These are phyloP conservation scores for Daboia siamensis DNA, from an alignment of 2,113 vertebrate genomes.

Conservation along the genomic window DNA sequence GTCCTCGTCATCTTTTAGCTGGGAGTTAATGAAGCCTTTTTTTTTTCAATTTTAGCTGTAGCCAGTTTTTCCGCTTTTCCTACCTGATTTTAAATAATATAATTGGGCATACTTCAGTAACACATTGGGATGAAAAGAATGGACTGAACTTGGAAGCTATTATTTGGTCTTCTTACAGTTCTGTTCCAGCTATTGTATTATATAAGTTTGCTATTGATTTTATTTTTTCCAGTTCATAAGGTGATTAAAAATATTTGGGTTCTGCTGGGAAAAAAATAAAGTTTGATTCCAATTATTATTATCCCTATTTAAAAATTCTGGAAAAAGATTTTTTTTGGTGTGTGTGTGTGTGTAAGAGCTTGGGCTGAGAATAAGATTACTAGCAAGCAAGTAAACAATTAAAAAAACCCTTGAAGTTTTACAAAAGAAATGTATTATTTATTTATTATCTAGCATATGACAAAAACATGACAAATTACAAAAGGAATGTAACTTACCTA, in stretches of 20 bases:
- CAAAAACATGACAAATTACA: background rate
- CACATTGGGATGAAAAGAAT: background rate
- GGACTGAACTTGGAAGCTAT: background rate
- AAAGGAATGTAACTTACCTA: background rate
- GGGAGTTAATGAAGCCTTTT: background rate
- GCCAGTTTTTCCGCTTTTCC: background rate
- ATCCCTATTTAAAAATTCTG: background rate
- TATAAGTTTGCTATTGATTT: background rate
- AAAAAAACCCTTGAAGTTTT: background rate
- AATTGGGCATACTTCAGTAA: background rate
- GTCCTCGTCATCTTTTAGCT: background rate
- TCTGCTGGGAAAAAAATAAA: background rate
- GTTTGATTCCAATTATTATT: background rate
- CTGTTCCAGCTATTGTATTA: background rate
- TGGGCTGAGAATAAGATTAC: background rate
- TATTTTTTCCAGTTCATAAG: background rate
- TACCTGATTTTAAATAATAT: background rate
- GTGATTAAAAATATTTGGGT: background rate
- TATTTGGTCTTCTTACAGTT: background rate
- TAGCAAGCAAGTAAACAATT: background rate
- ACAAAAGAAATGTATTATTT: background rate
- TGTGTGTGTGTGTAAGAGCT: background rate
- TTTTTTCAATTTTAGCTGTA: background rate
- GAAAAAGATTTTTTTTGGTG: background rate
- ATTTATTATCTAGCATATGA: background rate